Evolutionary conservation across 1,140 invertebrate species (phyloP), one percentile per base, ranked within the genome.

Genomic region (Hestina assimilis): DNA sequence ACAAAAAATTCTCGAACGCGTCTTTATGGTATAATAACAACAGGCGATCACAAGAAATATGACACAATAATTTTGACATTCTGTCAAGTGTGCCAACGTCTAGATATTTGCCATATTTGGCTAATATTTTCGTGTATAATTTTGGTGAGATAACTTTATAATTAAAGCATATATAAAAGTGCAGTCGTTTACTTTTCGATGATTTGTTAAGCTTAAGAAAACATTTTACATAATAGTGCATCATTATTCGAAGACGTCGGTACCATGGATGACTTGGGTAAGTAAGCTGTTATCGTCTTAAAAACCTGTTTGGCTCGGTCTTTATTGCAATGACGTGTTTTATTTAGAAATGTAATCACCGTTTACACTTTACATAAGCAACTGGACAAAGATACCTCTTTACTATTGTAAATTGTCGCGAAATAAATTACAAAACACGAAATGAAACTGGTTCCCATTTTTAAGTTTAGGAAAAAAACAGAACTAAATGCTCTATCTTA

Each of bases 251-350:
- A 12, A 41, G 24, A 43, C 8, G 20, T 26, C 40, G 23, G 12
- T 26, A 53, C 54, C 41, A 87, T 87, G 83, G 83, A 87, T 55
- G 83, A 87, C 66, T 71, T 87, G 52, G 83, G 83, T 87, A 69
- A 80, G 83, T 84, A 52, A 66, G 62, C 46, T 81, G 69, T 82
- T 83, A 86, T 81, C 72, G 78, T 68, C 65, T 70, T 80, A 83
- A 79, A n/a, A 84, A 83, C 81, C 77, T 81, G 80, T 83, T 86
- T 81, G 63, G 40, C 55, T 65, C 64, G 61, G 50, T 68, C 48
- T 62, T 38, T 53, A 50, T 51, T 40, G 17, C 28, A 60, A 67
- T 80, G 75, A 80, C 70, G 72, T 80, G 79, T 76, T 67, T 74
- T 70, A 61, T 53, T 59, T 51, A 17, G 40, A 46, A 52, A 57